These are phyloP conservation scores for Oryzias sinensis DNA, from an alignment of 2,797 vertebrate genomes.

Conservation along the genomic window DNA sequence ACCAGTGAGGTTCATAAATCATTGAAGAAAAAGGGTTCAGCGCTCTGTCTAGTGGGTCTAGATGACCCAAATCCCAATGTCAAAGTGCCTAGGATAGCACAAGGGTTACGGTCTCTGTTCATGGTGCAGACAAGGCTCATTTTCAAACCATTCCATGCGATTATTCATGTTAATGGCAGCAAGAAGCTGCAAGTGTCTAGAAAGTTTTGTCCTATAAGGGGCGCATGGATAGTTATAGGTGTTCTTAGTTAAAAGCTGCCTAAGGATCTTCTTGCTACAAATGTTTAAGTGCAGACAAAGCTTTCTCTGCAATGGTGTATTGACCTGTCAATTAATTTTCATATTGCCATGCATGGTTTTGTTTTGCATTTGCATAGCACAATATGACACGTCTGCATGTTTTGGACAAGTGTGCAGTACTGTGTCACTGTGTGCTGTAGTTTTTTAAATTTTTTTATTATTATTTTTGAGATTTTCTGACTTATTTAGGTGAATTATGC, in stretches of 20 bases:
- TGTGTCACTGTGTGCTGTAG: conserved; percentile 26
- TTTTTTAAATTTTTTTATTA: too few relatives aligned
- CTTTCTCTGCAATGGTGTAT: conserved; percentile 43
- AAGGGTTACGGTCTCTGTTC: conserved; percentile 2
- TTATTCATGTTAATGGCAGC: conserved; percentile 62
- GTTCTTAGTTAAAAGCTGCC: conserved; percentile 57
- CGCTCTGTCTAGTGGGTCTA: too few relatives aligned
- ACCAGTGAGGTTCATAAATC: too few relatives aligned
- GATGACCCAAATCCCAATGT: too few relatives aligned
- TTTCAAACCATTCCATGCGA: conserved; percentile 53
- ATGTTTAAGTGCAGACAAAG: conserved; percentile 56
- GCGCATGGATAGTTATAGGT: conserved; percentile 59
- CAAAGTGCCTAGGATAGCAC: too few relatives aligned
- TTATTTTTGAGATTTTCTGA: conserved; percentile 26
- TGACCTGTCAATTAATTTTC: conserved; percentile 56
- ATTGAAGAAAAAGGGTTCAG: too few relatives aligned
- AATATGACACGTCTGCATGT: conserved; percentile 51
- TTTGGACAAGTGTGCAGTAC: conserved; percentile 53
- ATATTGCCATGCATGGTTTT: conserved; percentile 45
- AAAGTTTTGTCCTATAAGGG: conserved; percentile 48
- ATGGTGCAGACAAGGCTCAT: conserved; percentile 34
- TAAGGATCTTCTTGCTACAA: conserved; percentile 47
- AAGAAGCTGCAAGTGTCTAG: conserved; percentile 58
- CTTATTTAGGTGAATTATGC: conserved; percentile 9
- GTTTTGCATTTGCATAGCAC: conserved; percentile 54